Conservation (phyloP, 1,140 invertebrate species). For the Myzus persicae region DNA sequence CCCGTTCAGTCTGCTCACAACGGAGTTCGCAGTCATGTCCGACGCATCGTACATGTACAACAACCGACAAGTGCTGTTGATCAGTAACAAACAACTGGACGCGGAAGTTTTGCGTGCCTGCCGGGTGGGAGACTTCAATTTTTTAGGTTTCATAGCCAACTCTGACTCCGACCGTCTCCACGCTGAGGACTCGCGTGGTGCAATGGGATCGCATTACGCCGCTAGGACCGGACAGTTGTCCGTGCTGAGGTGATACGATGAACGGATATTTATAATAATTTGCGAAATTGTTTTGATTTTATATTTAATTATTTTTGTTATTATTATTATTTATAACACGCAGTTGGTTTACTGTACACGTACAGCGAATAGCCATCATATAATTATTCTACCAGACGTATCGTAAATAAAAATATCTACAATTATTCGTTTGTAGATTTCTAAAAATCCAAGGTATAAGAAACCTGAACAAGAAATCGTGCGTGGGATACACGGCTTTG, state of each 20-base stretch:
- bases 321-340: not conserved
- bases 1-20: not conserved
- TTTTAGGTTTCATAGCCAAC: conserved; percentile 27
- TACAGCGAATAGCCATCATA: too few relatives aligned
- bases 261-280: not conserved
- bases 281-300: not conserved
- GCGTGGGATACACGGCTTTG: conserved; percentile 65
- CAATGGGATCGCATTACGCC: conserved; percentile 66
- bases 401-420: not conserved
- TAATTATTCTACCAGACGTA: not conserved
- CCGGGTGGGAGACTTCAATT: conserved; percentile 54
- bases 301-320: not conserved
- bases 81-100: not conserved
- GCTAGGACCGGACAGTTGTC: conserved; percentile 62
- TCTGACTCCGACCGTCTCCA: conserved; percentile 55
- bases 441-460: conserved; percentile 55
- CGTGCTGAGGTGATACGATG: conserved; percentile 31
- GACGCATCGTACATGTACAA: not conserved
- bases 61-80: conserved; percentile 10
- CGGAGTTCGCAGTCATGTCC: not conserved
- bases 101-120: conserved; percentile 59
- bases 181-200: conserved; percentile 64
- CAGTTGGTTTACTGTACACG: not conserved
- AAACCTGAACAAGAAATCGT: conserved; percentile 51
- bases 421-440: not conserved